These are phyloP conservation scores for Pollenia labialis DNA, from an alignment of 2,888 invertebrate genomes.

Conservation along the genomic window DNA sequence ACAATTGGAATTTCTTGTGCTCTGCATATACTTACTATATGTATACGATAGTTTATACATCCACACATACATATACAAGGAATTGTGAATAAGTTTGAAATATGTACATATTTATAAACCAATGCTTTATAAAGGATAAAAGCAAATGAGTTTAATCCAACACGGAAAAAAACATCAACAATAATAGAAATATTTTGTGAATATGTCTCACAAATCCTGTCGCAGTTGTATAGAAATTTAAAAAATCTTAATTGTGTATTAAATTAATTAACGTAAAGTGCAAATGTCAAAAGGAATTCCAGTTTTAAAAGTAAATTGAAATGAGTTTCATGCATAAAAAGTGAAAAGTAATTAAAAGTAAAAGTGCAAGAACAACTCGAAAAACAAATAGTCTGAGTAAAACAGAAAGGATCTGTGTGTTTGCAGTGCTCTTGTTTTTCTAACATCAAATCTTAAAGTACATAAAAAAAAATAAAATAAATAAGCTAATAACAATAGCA, in stretches of 20 bases:
- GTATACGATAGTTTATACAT: neutral
- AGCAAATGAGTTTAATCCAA: neutral
- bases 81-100: neutral
- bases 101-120: neutral
- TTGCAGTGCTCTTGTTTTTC: conserved; percentile 44
- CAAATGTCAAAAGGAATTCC: conserved; percentile 32
- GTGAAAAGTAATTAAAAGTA: conserved; percentile 17
- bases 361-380: conserved; percentile 1
- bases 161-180: neutral
- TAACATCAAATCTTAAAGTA: conserved; percentile 9
- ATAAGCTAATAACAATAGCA: conserved; percentile 49
- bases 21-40: neutral
- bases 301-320: conserved; percentile 24
- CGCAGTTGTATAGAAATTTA: neutral
- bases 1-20: neutral
- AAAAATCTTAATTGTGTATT: conserved; percentile 11
- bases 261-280: conserved; percentile 37
- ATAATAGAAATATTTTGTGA: neutral
- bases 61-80: too few relatives aligned
- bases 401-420: conserved; percentile 14
- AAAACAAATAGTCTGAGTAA: neutral
- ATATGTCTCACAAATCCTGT: too few relatives aligned
- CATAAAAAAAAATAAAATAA: conserved; percentile 6
- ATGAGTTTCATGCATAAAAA: conserved; percentile 15
- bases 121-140: conserved; percentile 7